These are phyloP conservation scores for Lutra lutra DNA, from an alignment of 2,797 vertebrate species.

Conservation along the genomic window DNA sequence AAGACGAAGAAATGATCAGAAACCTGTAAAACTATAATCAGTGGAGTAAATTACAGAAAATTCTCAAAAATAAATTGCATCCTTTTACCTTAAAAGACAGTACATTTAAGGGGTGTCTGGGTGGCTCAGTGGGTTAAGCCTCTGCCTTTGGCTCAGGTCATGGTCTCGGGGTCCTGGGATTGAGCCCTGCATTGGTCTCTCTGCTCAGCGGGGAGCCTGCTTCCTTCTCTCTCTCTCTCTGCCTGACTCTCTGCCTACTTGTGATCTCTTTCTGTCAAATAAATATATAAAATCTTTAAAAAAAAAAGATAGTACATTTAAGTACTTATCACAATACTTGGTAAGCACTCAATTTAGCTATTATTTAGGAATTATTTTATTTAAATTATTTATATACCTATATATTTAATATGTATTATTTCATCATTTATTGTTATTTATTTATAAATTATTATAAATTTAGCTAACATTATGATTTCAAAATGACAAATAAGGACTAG, in stretches of 20 bases:
- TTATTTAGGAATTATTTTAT: neutral
- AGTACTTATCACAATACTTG: neutral
- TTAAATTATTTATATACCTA: too few relatives aligned
- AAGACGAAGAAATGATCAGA: conserved; percentile 30
- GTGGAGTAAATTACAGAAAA: conserved; percentile 8
- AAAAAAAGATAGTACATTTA: neutral
- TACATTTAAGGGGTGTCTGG: neutral
- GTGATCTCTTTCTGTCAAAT: too few relatives aligned
- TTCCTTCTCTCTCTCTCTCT: neutral
- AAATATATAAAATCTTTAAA: too few relatives aligned
- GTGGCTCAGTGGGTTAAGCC: too few relatives aligned
- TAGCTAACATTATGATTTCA: neutral
- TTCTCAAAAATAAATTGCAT: neutral
- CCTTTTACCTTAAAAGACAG: neutral
- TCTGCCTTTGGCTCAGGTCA: too few relatives aligned
- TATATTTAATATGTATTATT: too few relatives aligned
- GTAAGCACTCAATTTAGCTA: neutral
- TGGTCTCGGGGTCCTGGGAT: too few relatives aligned
- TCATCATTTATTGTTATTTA: too few relatives aligned
- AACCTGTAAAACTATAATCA: conserved; percentile 7
- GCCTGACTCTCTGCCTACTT: neutral
- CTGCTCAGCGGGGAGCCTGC: too few relatives aligned
- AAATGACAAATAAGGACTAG: neutral
- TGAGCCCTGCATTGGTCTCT: too few relatives aligned
- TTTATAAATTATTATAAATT: neutral